Base-by-base conservation (phyloP, 2,113 vertebrate species). In the Mesoclemmys tuberculata region DNA sequence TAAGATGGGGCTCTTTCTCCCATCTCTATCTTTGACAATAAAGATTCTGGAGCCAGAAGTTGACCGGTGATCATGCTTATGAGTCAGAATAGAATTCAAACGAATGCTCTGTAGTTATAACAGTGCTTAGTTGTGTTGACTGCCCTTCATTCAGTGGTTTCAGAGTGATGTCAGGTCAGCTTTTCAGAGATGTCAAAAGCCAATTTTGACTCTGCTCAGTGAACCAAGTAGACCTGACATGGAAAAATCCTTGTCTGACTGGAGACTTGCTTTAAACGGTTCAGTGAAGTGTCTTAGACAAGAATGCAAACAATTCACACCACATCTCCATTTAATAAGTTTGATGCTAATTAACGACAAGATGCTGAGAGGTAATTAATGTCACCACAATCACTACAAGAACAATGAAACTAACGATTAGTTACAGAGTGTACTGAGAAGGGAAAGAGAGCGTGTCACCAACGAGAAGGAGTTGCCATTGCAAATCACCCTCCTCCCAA, bases 401-500 rank as follows among this genome's bases (percentile, higher is more conserved):
- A 41, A 51, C 82, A 64, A 3, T 52, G 74, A 27, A 0, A 3
- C 24, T 87, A 58, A 85, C 84, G 38, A 79, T 85, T 31, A 80
- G 35, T 14, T 56, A 85, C 81, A 52, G 35, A 0, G 31, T 44
- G 38, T 58, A 75, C 74, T 78, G 93, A 94, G 93, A 81, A 54
- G 85, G 87, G 68, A 78, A 71, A 11, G 44, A 31, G 38, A 52
- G 82, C 2, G 77, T 85, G 26, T 84, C 44, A 86, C 94, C 96
- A 93, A 94, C 88, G 93, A 31, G 18, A 68, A 68, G 93, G 95
- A 97, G 94, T 96, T 96, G 95, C 90, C 92, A 49, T 96, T 96
- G 96, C 88, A 95, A 95, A 96, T 46, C 46, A 46, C 46, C 46
- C 46, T 8, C 35, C 31, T 4, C 16, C 16, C 18, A 35, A 68